These are phyloP conservation scores for Poecilia wingei DNA, from an alignment of 2,797 vertebrate species.

Conservation along the genomic window DNA sequence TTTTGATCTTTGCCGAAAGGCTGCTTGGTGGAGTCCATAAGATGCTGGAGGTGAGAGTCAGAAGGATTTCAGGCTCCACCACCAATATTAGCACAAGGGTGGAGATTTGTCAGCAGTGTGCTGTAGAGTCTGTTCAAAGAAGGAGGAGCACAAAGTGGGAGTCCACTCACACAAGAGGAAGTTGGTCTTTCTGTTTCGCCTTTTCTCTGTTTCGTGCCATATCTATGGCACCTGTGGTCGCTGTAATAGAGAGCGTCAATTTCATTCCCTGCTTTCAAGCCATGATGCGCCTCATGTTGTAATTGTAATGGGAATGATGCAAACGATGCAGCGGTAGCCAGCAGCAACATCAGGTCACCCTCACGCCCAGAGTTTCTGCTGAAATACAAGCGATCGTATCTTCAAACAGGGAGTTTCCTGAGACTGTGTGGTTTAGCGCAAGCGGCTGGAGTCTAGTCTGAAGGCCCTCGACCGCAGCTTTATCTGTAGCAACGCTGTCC, in stretches of 20 bases:
- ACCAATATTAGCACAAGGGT: neutral
- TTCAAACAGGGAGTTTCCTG: conserved; percentile 35
- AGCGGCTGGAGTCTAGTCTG: conserved; percentile 1
- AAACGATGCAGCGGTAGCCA: neutral
- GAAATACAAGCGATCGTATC: conserved; percentile 18
- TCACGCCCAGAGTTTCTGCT: conserved; percentile 17
- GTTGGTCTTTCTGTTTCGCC: conserved; percentile 30
- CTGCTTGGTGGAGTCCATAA: conserved; percentile 4
- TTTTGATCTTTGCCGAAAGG: conserved; percentile 26
- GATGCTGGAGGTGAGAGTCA: neutral
- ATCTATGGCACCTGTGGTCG: conserved; percentile 5
- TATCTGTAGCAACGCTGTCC: conserved; percentile 9
- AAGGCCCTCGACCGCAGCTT: conserved; percentile 24
- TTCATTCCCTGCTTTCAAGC: neutral
- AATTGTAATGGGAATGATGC: neutral
- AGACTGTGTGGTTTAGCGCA: conserved; percentile 54
- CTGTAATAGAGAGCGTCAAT: neutral
- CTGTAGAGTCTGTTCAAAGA: conserved; percentile 7
- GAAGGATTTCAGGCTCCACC: conserved; percentile 13
- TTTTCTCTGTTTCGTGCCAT: conserved; percentile 18
- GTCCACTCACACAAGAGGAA: conserved; percentile 52
- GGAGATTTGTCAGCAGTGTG: neutral
- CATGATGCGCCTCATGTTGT: neutral
- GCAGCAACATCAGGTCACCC: neutral
- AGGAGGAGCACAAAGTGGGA: conserved; percentile 21